Base-by-base conservation (phyloP, 2,797 vertebrate genomes). In the Bryconaethiops microstoma region DNA sequence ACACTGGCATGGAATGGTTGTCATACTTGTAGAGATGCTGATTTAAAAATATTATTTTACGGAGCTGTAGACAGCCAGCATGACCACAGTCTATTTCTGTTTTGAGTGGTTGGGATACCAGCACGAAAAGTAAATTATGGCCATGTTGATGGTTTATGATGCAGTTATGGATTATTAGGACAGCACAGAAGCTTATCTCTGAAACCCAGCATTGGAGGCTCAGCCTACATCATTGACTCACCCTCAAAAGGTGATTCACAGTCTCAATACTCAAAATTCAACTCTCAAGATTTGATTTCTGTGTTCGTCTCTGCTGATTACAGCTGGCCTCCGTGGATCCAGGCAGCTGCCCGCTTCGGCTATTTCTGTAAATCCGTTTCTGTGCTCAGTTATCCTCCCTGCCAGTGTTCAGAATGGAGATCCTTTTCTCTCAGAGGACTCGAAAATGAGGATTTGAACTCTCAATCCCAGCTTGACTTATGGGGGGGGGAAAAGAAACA, bases 371-470 rank as follows among this genome's bases (percentile, higher is more conserved):
- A 60, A 74, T n/a, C 40, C 42, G 62, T 45, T 50, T 75, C 40
- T 63, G 48, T 48, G 19, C 25, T 62, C 39, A 7, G 35, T 39
- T 48, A 21, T 45, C 42, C 35, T 63, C 42, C 23, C 13, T 63
- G 59, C 19, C 40, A 75, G 42, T 25, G 39, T 45, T 75, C n/a
- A 17, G 17, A 75, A 45, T 62, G 40, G 16, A 63, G 21, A 63
- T 63, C 21, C 25, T 57, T 25, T 73, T 29, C 73, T 75, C 57
- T 75, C 73, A 75, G 55, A 13, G 55, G 72, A n/a, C 9, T 40
- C 60, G 19, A n/a, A 40, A 71, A 74, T 42, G n/a, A 74, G 57
- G 54, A 45, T 60, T 74, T 74, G 57, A 74, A 60, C 55, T 42
- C 12, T 74, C 54, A 74, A 57, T 73, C 70, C 52, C 70, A 73